Base-by-base conservation (phyloP, 2,797 vertebrate species). In the Nyctibius grandis region DNA sequence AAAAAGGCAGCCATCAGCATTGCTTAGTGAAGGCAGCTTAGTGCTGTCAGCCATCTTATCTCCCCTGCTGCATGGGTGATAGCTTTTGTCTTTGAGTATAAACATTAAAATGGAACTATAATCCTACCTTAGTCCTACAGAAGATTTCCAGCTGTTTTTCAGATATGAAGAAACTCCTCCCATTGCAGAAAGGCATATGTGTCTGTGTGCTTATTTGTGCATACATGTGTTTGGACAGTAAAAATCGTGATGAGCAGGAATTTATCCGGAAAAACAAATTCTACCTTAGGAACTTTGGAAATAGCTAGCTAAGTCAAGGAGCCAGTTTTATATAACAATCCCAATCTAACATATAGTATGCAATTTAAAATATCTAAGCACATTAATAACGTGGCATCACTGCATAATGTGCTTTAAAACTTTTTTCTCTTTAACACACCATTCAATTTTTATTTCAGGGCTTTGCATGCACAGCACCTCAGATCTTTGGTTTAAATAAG, bases 21-120 rank as follows among this genome's bases (percentile, higher is more conserved):
- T 96, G 86, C 95, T 97, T 94, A 96, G 91, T 92, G 94, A 97
- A 97, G 93, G 84, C 91, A 96, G 96, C 94, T 98, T 97, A 97
- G 94, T 85, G 51, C 93, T 95, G 81, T 96, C 96, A 95, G 91
- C 95, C 96, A 94, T 97, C 94, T 97, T 98, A 95, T 97, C 97
- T 97, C 42, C 48, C 67, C 72, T 88, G 77, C 88, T 94, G 88
- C 95, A 96, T 48, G 91, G 95, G 40, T 16, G 51, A 95, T 93
- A 74, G 88, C 95, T 97, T 96, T 97, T 94, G 97, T 98, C 93
- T 93, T 36, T 11, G 50, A 94, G 69, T 81, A 95, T 85, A 96
- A 97, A 97, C 93, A 90, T 93, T 90, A 91, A 96, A 96, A 95
- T 90, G 82, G 89, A 96, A 70, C 67, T 56, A 50, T 97, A 97